Conservation (phyloP, 2,888 invertebrate genomes). For the Hypsopygia costalis region DNA sequence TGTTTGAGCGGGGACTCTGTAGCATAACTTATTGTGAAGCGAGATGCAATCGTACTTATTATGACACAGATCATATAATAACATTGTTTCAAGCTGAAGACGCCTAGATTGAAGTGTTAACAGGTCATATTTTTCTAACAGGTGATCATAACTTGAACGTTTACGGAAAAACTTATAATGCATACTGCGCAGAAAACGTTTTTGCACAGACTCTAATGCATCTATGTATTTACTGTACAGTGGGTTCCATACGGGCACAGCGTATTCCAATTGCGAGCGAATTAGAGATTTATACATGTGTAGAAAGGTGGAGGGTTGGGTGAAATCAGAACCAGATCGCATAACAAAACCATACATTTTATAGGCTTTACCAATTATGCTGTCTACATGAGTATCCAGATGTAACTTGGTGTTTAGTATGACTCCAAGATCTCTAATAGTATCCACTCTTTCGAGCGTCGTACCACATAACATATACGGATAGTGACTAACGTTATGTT, state of each 20-base stretch:
- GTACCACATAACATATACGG: too few species aligned
- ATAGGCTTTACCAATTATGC: slow-evolving; percentile 15
- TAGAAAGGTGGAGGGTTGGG: slow-evolving; percentile 8
- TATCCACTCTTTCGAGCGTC: background rate
- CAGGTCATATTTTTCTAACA: slow-evolving; percentile 2
- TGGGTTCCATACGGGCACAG: slow-evolving; percentile 10
- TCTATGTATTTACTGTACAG: slow-evolving; percentile 11
- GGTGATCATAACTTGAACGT: background rate
- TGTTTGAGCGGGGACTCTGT: slow-evolving; percentile 1
- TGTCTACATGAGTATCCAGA: slow-evolving; percentile 10
- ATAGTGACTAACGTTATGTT: too few species aligned
- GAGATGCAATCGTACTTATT: slow-evolving; percentile 3
- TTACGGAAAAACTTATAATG: slow-evolving; percentile 2
- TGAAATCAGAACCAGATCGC: slow-evolving; percentile 11
- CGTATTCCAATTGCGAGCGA: slow-evolving; percentile 16
- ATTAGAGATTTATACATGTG: slow-evolving; percentile 12
- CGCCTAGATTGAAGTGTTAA: slow-evolving; percentile 5
- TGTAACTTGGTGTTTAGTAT: slow-evolving; percentile 14
- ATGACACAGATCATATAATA: background rate
- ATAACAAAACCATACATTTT: slow-evolving; percentile 17
- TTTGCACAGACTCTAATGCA: slow-evolving; percentile 9
- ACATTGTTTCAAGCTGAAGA: slow-evolving; percentile 1
- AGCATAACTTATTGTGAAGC: slow-evolving; percentile 4
- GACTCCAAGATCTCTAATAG: slow-evolving; percentile 14
- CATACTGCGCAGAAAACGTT: slow-evolving; percentile 5